Conservation (phyloP, 2,888 invertebrate genomes). For the Norana najaformis region DNA sequence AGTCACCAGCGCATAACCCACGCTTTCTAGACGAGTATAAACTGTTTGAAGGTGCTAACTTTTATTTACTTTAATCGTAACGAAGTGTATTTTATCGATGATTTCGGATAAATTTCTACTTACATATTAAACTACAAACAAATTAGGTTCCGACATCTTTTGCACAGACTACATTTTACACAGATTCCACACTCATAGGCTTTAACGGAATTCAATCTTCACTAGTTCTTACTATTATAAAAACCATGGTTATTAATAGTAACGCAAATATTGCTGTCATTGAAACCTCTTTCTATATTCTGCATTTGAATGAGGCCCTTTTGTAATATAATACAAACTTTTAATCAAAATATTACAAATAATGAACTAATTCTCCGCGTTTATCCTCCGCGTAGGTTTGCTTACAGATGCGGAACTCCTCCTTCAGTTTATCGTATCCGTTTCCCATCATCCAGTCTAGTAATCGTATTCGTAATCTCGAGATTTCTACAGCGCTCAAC, state of each 20-base stretch:
- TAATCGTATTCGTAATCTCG: no score
- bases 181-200: not conserved
- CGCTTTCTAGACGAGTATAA: not conserved
- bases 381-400: no score
- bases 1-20: not conserved
- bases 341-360: no score
- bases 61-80: constrained; percentile 13
- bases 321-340: no score
- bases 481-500: no score
- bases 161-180: not conserved
- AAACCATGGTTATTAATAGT: not conserved
- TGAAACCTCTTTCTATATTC: no score
- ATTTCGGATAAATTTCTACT: constrained; percentile 1
- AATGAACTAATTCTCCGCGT: no score
- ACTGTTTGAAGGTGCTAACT: not conserved
- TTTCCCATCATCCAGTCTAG: no score
- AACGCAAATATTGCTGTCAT: not conserved
- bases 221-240: not conserved
- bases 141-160: constrained; percentile 13
- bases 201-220: not conserved
- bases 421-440: no score
- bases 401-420: no score
- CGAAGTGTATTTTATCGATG: not conserved
- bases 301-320: no score
- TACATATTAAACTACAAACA: constrained; percentile 7